Conservation (phyloP, 2,113 vertebrate genomes). For the Macrotus californicus region DNA sequence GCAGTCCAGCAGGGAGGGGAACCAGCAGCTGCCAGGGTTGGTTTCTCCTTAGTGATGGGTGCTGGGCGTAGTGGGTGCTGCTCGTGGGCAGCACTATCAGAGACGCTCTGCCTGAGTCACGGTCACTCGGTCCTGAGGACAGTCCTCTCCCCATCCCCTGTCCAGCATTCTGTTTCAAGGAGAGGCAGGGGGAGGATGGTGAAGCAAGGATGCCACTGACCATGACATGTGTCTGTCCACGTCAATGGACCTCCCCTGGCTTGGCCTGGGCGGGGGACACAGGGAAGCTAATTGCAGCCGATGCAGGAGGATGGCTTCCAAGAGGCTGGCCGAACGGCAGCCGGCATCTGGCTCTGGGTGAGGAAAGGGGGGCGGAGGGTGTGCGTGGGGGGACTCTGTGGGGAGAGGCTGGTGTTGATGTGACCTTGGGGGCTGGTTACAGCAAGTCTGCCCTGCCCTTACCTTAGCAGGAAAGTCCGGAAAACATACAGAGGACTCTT, state of each 20-base stretch:
- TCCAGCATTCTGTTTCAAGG: not conserved
- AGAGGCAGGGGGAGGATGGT: not conserved
- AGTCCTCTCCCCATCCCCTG: fast-evolving
- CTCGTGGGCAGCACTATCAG: not conserved
- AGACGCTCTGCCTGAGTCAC: not conserved
- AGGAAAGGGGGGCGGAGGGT: not conserved
- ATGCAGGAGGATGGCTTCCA: not conserved
- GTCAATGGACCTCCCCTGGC: not conserved
- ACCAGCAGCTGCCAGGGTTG: not conserved
- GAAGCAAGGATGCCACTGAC: not conserved
- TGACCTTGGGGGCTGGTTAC: not conserved
- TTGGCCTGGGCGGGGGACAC: not conserved
- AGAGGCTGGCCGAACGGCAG: not conserved
- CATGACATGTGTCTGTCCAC: not conserved
- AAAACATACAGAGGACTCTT: not conserved
- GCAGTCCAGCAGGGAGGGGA: not conserved
- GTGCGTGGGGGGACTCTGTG: not conserved
- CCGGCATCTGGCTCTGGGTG: not conserved
- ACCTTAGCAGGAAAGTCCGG: not conserved
- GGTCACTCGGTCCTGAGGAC: not conserved
- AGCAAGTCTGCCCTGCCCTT: not conserved
- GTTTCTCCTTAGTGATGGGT: not conserved
- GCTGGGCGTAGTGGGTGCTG: fast-evolving
- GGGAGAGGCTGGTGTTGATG: not conserved
- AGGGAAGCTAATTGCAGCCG: not conserved